A percentile compares a stretch with the other conserved stretches of the same genome.
Conservation (phyloP, 2,113 vertebrate genomes). For the Morone saxatilis region DNA sequence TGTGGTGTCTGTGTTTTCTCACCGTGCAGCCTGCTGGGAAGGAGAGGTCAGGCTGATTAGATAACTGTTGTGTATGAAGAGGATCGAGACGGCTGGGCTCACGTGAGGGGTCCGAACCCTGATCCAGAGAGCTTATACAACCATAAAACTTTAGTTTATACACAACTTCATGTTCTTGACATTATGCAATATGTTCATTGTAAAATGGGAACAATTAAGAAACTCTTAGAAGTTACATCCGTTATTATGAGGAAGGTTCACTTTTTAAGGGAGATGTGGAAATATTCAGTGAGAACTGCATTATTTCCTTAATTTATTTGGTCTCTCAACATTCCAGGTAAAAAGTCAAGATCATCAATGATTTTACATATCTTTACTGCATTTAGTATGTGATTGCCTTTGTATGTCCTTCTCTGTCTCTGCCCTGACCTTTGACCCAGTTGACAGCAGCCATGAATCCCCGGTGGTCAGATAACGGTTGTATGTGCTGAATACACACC, state of each 20-base stretch:
- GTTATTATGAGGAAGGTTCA: background rate
- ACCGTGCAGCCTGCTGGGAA: conserved; percentile 52
- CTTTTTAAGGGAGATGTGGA: background rate
- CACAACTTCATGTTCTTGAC: background rate
- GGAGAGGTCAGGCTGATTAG: conserved; percentile 78
- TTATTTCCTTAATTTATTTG: background rate
- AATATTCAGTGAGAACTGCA: background rate
- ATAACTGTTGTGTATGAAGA: conserved; percentile 69
- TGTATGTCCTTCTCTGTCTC: background rate
- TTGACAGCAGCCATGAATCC: background rate
- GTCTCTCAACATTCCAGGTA: background rate
- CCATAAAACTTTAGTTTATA: background rate
- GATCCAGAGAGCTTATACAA: conserved; percentile 25
- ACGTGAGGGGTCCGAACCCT: conserved; percentile 43
- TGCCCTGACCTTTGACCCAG: conserved; percentile 14
- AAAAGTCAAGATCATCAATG: background rate
- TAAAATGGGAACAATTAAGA: background rate
- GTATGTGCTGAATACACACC: conserved; percentile 3
- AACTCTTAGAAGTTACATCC: background rate
- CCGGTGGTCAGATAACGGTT: conserved; percentile 2
- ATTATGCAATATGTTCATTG: background rate
- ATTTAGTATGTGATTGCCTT: background rate
- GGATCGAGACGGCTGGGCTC: conserved; percentile 53
- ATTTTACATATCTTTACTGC: background rate
- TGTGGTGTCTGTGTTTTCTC: conserved; percentile 74